Evolutionary conservation across 2,113 vertebrate genomes (phyloP), one percentile per base, ranked within the genome.

Genomic region (Poicephalus meyeri): DNA sequence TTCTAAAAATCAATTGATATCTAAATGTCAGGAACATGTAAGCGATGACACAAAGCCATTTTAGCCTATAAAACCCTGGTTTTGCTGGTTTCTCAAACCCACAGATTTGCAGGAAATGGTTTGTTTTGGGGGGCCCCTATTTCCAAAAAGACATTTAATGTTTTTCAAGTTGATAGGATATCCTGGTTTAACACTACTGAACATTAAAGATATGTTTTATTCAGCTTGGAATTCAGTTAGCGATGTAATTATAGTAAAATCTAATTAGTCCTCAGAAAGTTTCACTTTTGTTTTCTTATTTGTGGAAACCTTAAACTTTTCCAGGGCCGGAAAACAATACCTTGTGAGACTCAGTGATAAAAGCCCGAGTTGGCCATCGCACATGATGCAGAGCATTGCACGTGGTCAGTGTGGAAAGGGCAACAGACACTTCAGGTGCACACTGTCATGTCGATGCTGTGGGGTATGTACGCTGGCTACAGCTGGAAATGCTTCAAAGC

Each of bases 241-340:
- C 19, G 25, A 35, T 44, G 52, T 42, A 23, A 33, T 61, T 17
- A 9, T 2, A 7, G 31, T 12, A 33, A 37, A 82, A 58, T 18
- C 33, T 64, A 16, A 7, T 39, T 12, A 17, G 52, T 18, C 4
- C 10, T 6, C 0, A 0, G 28, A 3, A 47, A 37, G 52, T 77
- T 71, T 72, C 14, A 8, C 64, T 77, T 77, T 53, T 2, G 0
- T 71, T 71, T 63, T 15, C 46, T 18, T 16, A 2, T 24, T 26
- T 15, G n/a, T 49, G 61, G 41, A 23, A 47, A 35, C 20, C 35
- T 33, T 10, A 24, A 56, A 8, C 60, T 25, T 29, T 61, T 11
- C 25, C 20, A 2, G 61, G 55, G 41, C 26, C 16, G 46, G n/a
- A 11, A 6, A 5, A 0, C 1, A 3, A 1, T 9, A 8, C 1